phyloP scores from a whole-genome alignment of 2,797 vertebrate genomes.

The Acanthurus lineatus region DNA sequence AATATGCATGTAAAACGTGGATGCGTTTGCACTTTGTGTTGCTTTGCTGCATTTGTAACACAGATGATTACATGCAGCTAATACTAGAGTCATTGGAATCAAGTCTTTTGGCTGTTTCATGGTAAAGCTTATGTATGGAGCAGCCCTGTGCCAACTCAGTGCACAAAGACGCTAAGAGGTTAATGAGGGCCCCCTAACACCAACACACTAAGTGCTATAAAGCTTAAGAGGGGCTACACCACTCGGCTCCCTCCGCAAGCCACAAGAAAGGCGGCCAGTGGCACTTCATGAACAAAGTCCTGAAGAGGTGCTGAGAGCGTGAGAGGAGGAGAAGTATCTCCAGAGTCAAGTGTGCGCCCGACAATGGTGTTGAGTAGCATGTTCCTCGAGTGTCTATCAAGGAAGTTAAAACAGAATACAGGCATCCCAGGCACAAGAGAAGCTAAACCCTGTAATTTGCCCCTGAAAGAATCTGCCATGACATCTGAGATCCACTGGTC shows the following conservation, averaged over 20 bases:
- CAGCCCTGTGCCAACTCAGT: conserved; percentile 74
- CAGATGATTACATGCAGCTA: conserved; percentile 56
- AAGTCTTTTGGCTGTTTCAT: conserved; percentile 67
- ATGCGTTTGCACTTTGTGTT: conserved; percentile 22
- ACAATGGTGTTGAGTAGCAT: conserved; percentile 70
- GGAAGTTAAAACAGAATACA: conserved; percentile 72
- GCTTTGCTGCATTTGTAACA: conserved; percentile 39
- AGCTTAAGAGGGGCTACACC: conserved; percentile 70
- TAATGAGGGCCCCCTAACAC: conserved; percentile 77
- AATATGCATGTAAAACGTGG: neutral
- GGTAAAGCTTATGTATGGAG: conserved; percentile 75
- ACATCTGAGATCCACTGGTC: conserved; percentile 83
- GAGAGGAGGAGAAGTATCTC: conserved; percentile 77
- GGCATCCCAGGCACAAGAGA: conserved; percentile 68
- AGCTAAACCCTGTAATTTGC: conserved; percentile 83
- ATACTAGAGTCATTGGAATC: conserved; percentile 70
- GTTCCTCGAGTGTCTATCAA: conserved; percentile 72
- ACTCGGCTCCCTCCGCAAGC: conserved; percentile 54
- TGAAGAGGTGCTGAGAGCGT: conserved; percentile 71
- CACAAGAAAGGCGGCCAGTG: conserved; percentile 47
- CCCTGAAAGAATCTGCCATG: conserved; percentile 81
- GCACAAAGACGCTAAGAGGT: conserved; percentile 77
- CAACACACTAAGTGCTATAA: conserved; percentile 74
- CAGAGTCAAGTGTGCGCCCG: conserved; percentile 75
- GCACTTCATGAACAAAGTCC: conserved; percentile 69